Conservation (phyloP, 2,797 vertebrate species). For the Champsocephalus gunnari region DNA sequence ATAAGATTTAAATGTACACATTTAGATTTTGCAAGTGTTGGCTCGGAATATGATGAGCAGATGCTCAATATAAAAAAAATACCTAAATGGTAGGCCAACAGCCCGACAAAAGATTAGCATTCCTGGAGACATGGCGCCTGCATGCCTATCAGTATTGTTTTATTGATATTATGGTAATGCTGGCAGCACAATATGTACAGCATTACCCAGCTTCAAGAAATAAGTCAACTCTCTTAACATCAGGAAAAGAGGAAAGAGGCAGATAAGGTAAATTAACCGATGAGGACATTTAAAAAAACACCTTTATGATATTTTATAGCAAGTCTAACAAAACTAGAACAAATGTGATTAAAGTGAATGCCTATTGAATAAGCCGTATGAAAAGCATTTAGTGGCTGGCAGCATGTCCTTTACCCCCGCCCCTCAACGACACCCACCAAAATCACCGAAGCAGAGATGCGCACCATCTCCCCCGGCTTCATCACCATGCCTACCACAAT, state of each 20-base stretch:
- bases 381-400: slow-evolving; percentile 29
- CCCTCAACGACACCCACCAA: too few relatives aligned
- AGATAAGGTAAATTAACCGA: too few relatives aligned
- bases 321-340: slow-evolving; percentile 12
- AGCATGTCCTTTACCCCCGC: too few relatives aligned
- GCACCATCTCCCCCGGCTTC: too few relatives aligned
- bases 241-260: too few relatives aligned
- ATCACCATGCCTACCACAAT: too few relatives aligned
- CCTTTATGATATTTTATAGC: slow-evolving; percentile 9
- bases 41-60: not conserved
- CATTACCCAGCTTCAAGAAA: not conserved
- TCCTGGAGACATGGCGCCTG: not conserved
- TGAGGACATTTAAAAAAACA: not conserved
- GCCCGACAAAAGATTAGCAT: not conserved
- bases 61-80: too few relatives aligned
- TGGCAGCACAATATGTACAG: not conserved
- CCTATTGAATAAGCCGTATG: slow-evolving; percentile 38
- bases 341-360: slow-evolving; percentile 25
- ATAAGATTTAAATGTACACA: too few relatives aligned
- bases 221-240: too few relatives aligned
- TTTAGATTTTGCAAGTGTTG: not conserved
- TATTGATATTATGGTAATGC: not conserved
- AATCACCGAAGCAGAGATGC: too few relatives aligned
- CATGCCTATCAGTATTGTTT: not conserved
- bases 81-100: not conserved